Conservation (phyloP, 92 coral and sea anemone species). For the Epizoanthus rinbou region DNA sequence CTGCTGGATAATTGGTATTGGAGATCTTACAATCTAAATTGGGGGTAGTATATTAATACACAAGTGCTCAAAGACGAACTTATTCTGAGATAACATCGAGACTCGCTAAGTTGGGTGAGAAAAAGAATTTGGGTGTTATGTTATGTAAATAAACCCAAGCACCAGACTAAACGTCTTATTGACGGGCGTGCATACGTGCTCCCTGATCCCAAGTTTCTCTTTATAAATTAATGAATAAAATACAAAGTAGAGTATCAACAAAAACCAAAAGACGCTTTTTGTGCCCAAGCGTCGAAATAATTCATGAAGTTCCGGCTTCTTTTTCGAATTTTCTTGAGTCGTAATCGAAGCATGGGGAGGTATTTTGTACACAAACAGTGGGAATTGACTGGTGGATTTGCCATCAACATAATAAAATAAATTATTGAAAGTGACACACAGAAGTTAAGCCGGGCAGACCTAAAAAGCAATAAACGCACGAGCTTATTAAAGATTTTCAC, state of each 20-base stretch:
- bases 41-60: neutral
- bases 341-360: neutral
- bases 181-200: conserved; percentile 7
- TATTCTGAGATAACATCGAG: conserved; percentile 12
- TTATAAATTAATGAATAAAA: conserved; percentile 25
- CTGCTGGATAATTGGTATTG: neutral
- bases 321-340: conserved; percentile 16
- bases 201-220: neutral
- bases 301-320: conserved; percentile 19
- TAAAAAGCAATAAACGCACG: conserved; percentile 35
- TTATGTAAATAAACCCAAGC: conserved; percentile 8
- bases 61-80: neutral
- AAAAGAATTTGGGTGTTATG: neutral
- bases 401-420: conserved; percentile 39
- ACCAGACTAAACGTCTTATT: neutral
- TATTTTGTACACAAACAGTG: conserved; percentile 19
- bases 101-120: too few relatives aligned
- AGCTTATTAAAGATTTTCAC: conserved; percentile 19
- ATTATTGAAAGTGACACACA: conserved; percentile 32
- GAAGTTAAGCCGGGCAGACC: neutral
- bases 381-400: conserved; percentile 18
- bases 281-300: conserved; percentile 33
- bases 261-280: conserved; percentile 35
- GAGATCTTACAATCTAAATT: conserved; percentile 1
- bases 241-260: conserved; percentile 11